Evolutionary conservation across 2,113 vertebrate genomes (phyloP).

Genomic region (Semicossyphus pulcher): DNA sequence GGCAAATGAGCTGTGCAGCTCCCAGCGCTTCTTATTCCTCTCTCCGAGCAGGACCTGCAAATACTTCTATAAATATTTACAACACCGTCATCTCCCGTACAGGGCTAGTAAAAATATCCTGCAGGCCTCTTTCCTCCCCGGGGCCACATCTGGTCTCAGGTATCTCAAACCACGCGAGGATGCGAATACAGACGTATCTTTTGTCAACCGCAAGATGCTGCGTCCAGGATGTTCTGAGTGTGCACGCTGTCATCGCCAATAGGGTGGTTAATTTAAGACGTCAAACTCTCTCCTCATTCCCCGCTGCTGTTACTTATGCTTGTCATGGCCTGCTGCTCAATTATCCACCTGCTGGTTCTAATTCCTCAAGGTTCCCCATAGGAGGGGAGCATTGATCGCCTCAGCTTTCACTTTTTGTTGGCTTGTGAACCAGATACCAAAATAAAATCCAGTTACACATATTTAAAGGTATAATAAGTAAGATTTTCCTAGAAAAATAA

Average conservation of each 20-base stretch:
- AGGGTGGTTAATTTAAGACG: slow-evolving; percentile 9
- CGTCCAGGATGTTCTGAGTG: slow-evolving; percentile 17
- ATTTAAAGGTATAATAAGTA: too few relatives aligned
- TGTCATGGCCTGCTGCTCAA: slow-evolving; percentile 15
- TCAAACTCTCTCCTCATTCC: slow-evolving; percentile 27
- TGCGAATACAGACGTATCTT: slow-evolving; percentile 2
- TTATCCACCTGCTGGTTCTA: slow-evolving; percentile 42
- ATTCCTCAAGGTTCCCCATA: slow-evolving; percentile 7
- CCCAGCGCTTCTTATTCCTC: not conserved
- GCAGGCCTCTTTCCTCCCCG: not conserved
- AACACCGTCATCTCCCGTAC: not conserved
- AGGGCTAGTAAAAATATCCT: not conserved
- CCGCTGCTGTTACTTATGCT: slow-evolving; percentile 30
- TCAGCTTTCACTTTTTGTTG: slow-evolving; percentile 16
- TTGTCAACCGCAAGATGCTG: slow-evolving; percentile 1
- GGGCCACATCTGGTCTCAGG: slow-evolving; percentile 6
- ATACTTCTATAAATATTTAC: slow-evolving; percentile 20
- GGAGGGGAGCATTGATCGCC: slow-evolving; percentile 1
- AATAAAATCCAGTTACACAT: not conserved
- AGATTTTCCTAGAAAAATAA: too few relatives aligned
- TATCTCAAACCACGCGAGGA: not conserved
- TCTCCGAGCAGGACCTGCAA: not conserved
- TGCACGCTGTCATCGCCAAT: slow-evolving; percentile 15
- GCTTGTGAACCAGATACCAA: not conserved
- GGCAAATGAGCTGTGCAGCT: slow-evolving; percentile 6